Percentiles rank a stretch among this genome's conserved stretches.
phyloP scores from a whole-genome alignment of 2,797 vertebrate species.

The Acrossocheilus fasciatus region DNA sequence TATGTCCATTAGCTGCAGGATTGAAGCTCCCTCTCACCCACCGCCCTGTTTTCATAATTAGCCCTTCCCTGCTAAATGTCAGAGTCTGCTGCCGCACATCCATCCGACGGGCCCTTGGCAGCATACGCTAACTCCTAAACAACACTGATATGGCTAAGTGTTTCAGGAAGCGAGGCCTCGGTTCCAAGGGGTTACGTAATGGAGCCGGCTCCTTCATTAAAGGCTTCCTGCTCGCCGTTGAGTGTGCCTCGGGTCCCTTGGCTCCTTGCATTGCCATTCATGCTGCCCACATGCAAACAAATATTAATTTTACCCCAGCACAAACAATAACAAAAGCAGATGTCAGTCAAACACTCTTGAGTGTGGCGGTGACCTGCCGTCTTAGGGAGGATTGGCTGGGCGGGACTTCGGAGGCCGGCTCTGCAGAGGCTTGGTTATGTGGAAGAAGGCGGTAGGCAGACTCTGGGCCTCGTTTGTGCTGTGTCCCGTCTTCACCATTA shows the following conservation, averaged over 20 bases:
- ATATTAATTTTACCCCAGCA: slow-evolving; percentile 66
- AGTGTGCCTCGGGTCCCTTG: slow-evolving; percentile 62
- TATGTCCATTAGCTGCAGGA: slow-evolving; percentile 65
- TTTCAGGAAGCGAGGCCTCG: slow-evolving; percentile 56
- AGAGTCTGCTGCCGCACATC: slow-evolving; percentile 56
- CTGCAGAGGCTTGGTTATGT: slow-evolving; percentile 42
- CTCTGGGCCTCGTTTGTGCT: slow-evolving; percentile 50
- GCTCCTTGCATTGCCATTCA: slow-evolving; percentile 58
- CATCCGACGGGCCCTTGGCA: slow-evolving; percentile 62
- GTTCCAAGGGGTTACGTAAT: slow-evolving; percentile 64
- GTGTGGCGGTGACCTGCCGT: slow-evolving; percentile 33
- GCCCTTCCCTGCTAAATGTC: slow-evolving; percentile 64
- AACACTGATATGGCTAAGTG: slow-evolving; percentile 62
- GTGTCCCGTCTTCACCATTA: slow-evolving; percentile 75
- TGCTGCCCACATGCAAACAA: slow-evolving; percentile 63
- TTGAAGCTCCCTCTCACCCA: slow-evolving; percentile 56
- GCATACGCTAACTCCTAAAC: slow-evolving; percentile 67
- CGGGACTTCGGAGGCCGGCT: slow-evolving; percentile 26
- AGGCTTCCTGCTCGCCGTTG: slow-evolving; percentile 56
- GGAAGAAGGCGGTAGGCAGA: slow-evolving; percentile 34
- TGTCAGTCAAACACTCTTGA: slow-evolving; percentile 59
- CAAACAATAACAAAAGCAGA: slow-evolving; percentile 67
- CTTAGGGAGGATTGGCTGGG: slow-evolving; percentile 39
- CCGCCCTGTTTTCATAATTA: slow-evolving; percentile 64
- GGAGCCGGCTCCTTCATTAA: slow-evolving; percentile 64